Evolutionary conservation across 1,140 invertebrate species (phyloP).

Genomic region (Maconellicoccus hirsutus): DNA sequence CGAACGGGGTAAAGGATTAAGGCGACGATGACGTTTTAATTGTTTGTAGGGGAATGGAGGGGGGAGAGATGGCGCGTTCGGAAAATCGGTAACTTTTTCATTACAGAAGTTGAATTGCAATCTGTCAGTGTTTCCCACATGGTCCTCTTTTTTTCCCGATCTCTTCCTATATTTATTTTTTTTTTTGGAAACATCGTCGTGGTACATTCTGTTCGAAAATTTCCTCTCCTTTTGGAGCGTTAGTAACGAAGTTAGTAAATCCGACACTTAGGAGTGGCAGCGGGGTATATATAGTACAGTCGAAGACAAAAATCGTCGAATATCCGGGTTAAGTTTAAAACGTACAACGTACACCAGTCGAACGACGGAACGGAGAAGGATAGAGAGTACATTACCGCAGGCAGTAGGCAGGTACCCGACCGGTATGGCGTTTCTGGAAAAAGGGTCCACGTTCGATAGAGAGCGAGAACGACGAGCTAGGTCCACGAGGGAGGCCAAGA

Average conservation of each 20-base stretch:
- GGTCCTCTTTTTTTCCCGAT: neutral
- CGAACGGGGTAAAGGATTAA: no score
- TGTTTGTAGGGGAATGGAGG: neutral
- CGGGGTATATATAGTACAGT: conserved; percentile 18
- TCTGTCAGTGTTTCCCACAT: conserved; percentile 2
- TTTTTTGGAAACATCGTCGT: conserved; percentile 2
- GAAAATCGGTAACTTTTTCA: neutral
- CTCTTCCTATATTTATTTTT: neutral
- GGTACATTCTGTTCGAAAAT: conserved; percentile 17
- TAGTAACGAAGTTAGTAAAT: conserved; percentile 20
- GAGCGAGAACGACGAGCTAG: neutral
- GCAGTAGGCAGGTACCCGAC: conserved; percentile 21
- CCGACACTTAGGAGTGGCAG: conserved; percentile 18
- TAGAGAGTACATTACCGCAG: conserved; percentile 20
- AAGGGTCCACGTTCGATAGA: conserved; percentile 12
- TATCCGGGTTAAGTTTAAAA: conserved; percentile 21
- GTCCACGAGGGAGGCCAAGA: conserved; percentile 20
- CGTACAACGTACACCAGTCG: neutral
- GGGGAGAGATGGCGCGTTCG: neutral
- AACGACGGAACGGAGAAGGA: neutral
- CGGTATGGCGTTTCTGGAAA: conserved; percentile 17
- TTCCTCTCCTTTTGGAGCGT: conserved; percentile 13
- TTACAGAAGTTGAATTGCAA: neutral
- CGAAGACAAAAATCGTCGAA: conserved; percentile 22
- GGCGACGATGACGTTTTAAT: no score